Conservation (phyloP, 2,113 vertebrate genomes). For the Hippocampus barbouri region DNA sequence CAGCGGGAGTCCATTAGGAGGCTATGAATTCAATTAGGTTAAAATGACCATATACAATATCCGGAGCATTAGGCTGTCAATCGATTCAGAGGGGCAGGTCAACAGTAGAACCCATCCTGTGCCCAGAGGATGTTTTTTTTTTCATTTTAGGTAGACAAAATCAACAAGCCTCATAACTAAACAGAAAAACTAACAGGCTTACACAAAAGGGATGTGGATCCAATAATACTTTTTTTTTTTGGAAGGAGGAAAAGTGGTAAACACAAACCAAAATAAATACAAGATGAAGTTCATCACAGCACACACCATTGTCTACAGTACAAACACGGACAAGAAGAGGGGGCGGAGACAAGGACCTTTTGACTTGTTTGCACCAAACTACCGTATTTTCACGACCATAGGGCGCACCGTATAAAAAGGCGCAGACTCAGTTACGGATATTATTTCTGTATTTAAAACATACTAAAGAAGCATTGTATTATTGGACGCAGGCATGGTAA, state of each 20-base stretch:
- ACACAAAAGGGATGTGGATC: slow-evolving; percentile 8
- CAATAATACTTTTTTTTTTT: slow-evolving; percentile 18
- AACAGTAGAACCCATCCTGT: slow-evolving; percentile 9
- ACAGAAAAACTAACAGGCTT: not conserved
- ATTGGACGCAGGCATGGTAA: too few relatives aligned
- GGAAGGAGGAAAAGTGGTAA: slow-evolving; percentile 33
- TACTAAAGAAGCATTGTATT: too few relatives aligned
- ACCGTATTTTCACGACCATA: not conserved
- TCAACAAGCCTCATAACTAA: not conserved
- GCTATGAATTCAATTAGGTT: slow-evolving; percentile 28
- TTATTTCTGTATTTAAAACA: too few relatives aligned
- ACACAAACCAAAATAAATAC: slow-evolving; percentile 33
- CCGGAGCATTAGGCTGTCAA: slow-evolving; percentile 6
- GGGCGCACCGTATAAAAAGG: too few relatives aligned
- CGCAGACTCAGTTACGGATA: too few relatives aligned
- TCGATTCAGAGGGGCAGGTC: slow-evolving; percentile 17
- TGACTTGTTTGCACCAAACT: slow-evolving; percentile 45
- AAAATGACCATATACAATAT: slow-evolving; percentile 16
- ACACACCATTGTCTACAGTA: slow-evolving; percentile 46
- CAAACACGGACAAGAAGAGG: slow-evolving; percentile 18
- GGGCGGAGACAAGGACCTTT: slow-evolving; percentile 26
- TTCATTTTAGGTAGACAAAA: slow-evolving; percentile 1
- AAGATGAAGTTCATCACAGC: slow-evolving; percentile 16
- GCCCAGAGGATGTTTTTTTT: not conserved
- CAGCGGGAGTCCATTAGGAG: slow-evolving; percentile 26